Evolutionary conservation across 2,113 vertebrate species (phyloP), one percentile per base, ranked within the genome.

Genomic region (Aptenodytes patagonicus): DNA sequence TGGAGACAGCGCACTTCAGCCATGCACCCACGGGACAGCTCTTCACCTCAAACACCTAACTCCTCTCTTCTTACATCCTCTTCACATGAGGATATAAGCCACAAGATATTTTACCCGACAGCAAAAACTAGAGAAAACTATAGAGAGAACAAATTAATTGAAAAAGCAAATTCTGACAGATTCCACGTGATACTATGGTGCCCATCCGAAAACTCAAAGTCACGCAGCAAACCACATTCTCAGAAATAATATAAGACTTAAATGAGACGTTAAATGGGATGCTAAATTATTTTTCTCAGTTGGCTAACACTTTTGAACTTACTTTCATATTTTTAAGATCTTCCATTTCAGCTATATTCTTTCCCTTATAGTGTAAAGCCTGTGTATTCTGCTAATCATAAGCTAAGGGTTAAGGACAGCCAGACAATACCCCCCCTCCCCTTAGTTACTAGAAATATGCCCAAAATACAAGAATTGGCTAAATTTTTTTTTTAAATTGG

Each of bases 181-280:
- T 36, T 13, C 28, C 66, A 20, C 5, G 1, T 2, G 36, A 52
- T 16, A 10, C 52, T 5, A 8, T 0, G 12, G 54, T 61, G 61
- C 32, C 78, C 61, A 52, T 34, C 29, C 13, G 16, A 54, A 60
- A 44, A 38, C 17, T 60, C 38, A 9, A 31, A 54, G 69, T 54
- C 52, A 47, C 3, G 31, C 38, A 29, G 60, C 36, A 46, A 60
- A 29, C 28, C 28, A 24, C 46, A 7, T 6, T 11, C 10, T 54
- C 79, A 44, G 16, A 68, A 83, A 47, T 29, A 52, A 76, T 25
- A 1, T 4, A 10, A 46, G 38, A 17, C 29, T 28, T 38, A 38
- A 83, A 76, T 54, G 79, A 54, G 62, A 83, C 54, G 34, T 47
- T 69, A 75, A 68, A 90, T 38, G 52, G 52, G 32, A 46, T 24